A percentile compares a stretch with the other conserved stretches of the same genome.
Evolutionary conservation across 53 echinoderm and acorn worm genomes (phyloP).

Genomic region (Hippasteria phrygiana): DNA sequence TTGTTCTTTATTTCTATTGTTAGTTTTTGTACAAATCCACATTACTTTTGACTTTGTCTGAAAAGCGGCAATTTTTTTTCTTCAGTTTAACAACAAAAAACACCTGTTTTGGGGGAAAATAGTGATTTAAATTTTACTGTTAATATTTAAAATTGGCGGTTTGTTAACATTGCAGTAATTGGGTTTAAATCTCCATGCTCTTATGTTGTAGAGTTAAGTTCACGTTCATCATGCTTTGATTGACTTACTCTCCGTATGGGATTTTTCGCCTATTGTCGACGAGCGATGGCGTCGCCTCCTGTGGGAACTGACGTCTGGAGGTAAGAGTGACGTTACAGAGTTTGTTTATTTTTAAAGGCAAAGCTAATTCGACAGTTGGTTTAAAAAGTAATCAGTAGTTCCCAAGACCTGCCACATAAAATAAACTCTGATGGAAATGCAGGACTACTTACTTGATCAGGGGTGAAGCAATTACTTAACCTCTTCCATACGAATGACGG

Average conservation of each 20-base stretch:
- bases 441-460: too few relatives aligned
- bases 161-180: background rate
- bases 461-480: too few relatives aligned
- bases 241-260: conserved; percentile 57
- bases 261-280: conserved; percentile 23
- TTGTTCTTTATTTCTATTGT: too few relatives aligned
- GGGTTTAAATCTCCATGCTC: background rate
- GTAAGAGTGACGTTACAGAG: conserved; percentile 11
- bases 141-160: background rate
- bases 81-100: too few relatives aligned
- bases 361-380: background rate
- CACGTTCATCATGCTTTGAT: conserved; percentile 15
- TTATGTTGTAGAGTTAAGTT: background rate
- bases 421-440: too few relatives aligned
- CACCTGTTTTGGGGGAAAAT: too few relatives aligned
- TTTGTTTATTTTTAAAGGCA: background rate
- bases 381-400: background rate
- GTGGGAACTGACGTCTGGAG: conserved; percentile 31
- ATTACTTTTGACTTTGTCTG: too few relatives aligned
- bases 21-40: too few relatives aligned
- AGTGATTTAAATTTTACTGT: too few relatives aligned
- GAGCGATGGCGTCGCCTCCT: conserved; percentile 29
- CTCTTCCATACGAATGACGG: too few relatives aligned
- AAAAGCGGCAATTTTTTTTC: too few relatives aligned
- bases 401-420: background rate